Conservation (phyloP, 2,797 vertebrate species). For the Pangasius djambal region DNA sequence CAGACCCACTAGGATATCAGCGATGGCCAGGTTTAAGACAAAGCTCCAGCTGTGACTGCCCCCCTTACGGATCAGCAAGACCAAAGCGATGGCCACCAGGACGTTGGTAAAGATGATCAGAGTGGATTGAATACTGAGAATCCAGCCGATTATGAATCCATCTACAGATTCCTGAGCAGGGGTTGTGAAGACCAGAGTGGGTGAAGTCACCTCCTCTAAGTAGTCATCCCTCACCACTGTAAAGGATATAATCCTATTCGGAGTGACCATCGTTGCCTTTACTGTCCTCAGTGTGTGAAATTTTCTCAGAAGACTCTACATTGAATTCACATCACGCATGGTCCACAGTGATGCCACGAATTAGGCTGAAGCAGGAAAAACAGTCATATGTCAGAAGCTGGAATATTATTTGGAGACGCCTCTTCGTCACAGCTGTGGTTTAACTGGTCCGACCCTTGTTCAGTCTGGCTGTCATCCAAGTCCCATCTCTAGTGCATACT, state of each 20-base stretch:
- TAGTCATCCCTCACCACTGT: conserved; percentile 4
- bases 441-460: conserved; percentile 53
- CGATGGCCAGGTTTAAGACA: conserved; percentile 85
- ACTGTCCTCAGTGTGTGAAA: background rate
- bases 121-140: conserved; percentile 77
- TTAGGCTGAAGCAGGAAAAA: conserved; percentile 26
- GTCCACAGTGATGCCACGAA: conserved; percentile 5
- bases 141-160: conserved; percentile 67
- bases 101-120: conserved; percentile 84
- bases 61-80: conserved; percentile 78
- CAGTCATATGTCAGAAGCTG: conserved; percentile 29
- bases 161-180: conserved; percentile 23
- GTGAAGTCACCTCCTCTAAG: conserved; percentile 19
- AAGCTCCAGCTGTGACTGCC: conserved; percentile 82
- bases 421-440: conserved; percentile 33
- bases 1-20: conserved; percentile 83
- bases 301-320: background rate
- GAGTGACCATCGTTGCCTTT: conserved; percentile 34
- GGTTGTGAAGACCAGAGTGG: conserved; percentile 29
- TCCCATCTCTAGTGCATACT: conserved; percentile 52
- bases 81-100: conserved; percentile 75
- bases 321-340: background rate
- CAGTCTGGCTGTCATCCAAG: conserved; percentile 57
- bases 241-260: conserved; percentile 27
- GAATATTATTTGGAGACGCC: conserved; percentile 27